Evolutionary conservation across 2,797 vertebrate genomes (phyloP), one percentile per base, ranked within the genome.

Genomic region (Phyllotis vaccarum): DNA sequence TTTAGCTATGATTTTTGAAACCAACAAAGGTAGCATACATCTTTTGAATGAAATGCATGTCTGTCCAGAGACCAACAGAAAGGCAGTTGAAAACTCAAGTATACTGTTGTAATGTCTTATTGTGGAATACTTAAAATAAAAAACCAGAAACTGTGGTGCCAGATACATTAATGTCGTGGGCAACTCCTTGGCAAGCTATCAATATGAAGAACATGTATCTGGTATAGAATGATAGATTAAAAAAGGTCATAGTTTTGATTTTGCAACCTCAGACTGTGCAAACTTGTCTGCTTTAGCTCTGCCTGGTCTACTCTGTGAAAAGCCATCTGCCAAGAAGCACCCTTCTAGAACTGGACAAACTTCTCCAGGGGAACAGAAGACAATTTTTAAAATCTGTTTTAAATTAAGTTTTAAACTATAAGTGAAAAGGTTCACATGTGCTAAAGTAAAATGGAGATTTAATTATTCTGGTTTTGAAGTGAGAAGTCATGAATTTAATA

Each of bases 41-140:
- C 89, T 64, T 95, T 81, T 95, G 92, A 95, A 88, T 91, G 31
- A 92, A 97, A 91, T 95, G 56, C 29, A 56, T 91, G 74, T 91
- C 95, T 96, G 86, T 94, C 93, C 62, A 74, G 52, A 95, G 86
- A 96, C 75, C 94, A 95, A 90, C 82, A 96, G 92, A 95, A 74
- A 95, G 78, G 74, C 54, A 94, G 89, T 87, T 76, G 93, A 93
- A 96, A 97, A 90, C 46, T 91, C 64, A 89, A 94, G 37, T 79
- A 43, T 31, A 95, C 91, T 68, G 83, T 80, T 88, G 64, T 93
- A 95, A 87, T 24, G 21, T 94, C 96, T 97, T 94, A 97, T 91
- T 95, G 60, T 89, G 94, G 49, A 96, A 85, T 79, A 79, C 93
- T 97, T 93, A 27, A 92, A 95, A 95, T 89, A 87, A 64, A 85